phyloP scores from a whole-genome alignment of 2,797 vertebrate genomes.

The Oreortyx pictus region DNA sequence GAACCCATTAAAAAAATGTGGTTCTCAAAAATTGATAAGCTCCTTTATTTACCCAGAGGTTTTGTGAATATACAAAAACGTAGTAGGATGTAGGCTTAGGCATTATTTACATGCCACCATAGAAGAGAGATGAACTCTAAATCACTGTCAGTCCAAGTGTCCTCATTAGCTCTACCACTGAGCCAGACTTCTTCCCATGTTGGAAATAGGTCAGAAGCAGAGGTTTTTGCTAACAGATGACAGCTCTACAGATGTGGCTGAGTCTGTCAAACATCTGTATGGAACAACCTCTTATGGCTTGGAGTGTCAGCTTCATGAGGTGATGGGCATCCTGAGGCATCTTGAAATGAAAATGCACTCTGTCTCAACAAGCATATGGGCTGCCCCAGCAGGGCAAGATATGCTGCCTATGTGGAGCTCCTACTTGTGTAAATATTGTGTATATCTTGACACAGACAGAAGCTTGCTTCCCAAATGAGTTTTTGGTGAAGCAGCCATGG shows the following conservation, averaged over 20 bases:
- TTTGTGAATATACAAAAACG: background rate
- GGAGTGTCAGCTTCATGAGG: background rate
- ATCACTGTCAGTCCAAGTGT: background rate
- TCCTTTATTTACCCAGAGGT: background rate
- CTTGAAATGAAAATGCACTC: background rate
- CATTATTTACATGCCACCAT: background rate
- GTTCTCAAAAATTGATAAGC: background rate
- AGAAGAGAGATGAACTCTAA: background rate
- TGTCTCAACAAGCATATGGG: accelerated
- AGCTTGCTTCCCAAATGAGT: accelerated
- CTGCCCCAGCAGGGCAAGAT: background rate
- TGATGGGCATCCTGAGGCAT: background rate
- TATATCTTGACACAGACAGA: background rate
- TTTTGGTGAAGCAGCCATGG: background rate
- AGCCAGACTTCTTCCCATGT: background rate
- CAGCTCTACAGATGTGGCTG: background rate
- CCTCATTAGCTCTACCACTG: background rate
- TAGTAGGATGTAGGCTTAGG: background rate
- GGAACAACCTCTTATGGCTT: background rate
- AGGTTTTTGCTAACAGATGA: background rate
- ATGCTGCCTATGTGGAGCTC: background rate
- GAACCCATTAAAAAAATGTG: accelerated
- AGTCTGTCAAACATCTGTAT: background rate
- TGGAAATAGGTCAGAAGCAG: background rate
- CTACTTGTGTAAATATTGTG: background rate